phyloP scores from a whole-genome alignment of 2,888 invertebrate species.

The Lepidocyrtinus sp. region DNA sequence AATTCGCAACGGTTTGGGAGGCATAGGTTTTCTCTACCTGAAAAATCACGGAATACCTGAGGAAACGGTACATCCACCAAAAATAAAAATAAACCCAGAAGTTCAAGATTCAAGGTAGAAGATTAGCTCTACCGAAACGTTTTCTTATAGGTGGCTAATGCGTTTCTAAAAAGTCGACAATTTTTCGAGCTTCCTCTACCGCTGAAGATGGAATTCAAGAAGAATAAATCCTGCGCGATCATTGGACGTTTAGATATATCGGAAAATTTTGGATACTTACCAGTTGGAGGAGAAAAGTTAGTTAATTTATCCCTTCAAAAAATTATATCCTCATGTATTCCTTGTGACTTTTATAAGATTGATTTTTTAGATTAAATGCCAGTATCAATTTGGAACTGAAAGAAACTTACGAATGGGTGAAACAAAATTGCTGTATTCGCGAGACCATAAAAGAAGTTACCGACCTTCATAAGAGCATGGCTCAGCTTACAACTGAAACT shows the following conservation, averaged over 20 bases:
- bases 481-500: conserved; percentile 21
- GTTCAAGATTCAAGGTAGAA: neutral
- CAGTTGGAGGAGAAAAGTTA: conserved; percentile 37
- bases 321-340: neutral
- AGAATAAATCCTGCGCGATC: neutral
- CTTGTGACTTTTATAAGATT: neutral
- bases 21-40: conserved; percentile 54
- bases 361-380: conserved; percentile 17
- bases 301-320: neutral
- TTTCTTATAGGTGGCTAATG: conserved; percentile 18
- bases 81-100: neutral
- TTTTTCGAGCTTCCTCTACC: conserved; percentile 36
- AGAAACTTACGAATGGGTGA: conserved; percentile 47
- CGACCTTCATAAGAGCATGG: conserved; percentile 22
- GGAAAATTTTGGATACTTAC: conserved; percentile 21
- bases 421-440: conserved; percentile 17
- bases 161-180: conserved; percentile 12
- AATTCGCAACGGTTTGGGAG: conserved; percentile 43
- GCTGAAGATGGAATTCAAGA: conserved; percentile 34
- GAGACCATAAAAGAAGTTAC: conserved; percentile 1
- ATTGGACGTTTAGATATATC: neutral
- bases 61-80: conserved; percentile 28
- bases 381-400: conserved; percentile 19
- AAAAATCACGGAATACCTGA: conserved; percentile 56
- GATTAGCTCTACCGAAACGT: no score